phyloP scores from a whole-genome alignment of 2,113 vertebrate genomes.

The Globicephala melas region DNA sequence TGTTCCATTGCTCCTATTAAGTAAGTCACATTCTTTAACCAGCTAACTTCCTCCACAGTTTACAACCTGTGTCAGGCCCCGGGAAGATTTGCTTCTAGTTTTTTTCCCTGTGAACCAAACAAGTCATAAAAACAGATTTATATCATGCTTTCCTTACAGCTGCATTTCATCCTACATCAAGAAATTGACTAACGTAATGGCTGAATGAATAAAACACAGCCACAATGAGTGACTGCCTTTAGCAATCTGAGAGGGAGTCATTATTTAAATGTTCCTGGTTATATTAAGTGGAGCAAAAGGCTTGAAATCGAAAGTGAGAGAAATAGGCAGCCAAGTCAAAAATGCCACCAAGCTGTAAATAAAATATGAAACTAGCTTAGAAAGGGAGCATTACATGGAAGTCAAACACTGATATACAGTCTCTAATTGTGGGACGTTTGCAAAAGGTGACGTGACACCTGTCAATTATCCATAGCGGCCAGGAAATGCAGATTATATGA shows the following conservation, averaged over 20 bases:
- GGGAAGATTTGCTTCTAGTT: slow-evolving; percentile 65
- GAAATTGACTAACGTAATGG: slow-evolving; percentile 69
- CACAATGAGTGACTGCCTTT: slow-evolving; percentile 61
- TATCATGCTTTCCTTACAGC: slow-evolving; percentile 63
- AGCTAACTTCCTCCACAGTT: slow-evolving; percentile 62
- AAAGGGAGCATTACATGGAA: slow-evolving; percentile 59
- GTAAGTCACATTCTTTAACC: slow-evolving; percentile 54
- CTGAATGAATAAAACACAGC: background rate
- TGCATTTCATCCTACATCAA: slow-evolving; percentile 70
- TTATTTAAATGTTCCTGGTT: slow-evolving; percentile 74
- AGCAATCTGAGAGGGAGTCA: slow-evolving; percentile 54
- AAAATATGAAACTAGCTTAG: slow-evolving; percentile 82
- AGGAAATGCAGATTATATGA: slow-evolving; percentile 85
- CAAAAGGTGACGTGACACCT: slow-evolving; percentile 84
- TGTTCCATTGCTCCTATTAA: slow-evolving; percentile 20
- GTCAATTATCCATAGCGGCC: slow-evolving; percentile 83
- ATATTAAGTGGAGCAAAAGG: slow-evolving; percentile 69
- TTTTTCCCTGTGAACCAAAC: slow-evolving; percentile 64
- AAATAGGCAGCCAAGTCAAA: slow-evolving; percentile 66
- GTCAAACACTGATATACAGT: slow-evolving; percentile 76
- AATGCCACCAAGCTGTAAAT: slow-evolving; percentile 79
- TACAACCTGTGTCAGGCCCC: slow-evolving; percentile 61
- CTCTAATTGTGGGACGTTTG: slow-evolving; percentile 82
- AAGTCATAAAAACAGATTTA: slow-evolving; percentile 74
- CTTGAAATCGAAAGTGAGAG: slow-evolving; percentile 61